Base-by-base conservation (phyloP, 92 coral and sea anemone genomes). In the Zoanthus sociatus region DNA sequence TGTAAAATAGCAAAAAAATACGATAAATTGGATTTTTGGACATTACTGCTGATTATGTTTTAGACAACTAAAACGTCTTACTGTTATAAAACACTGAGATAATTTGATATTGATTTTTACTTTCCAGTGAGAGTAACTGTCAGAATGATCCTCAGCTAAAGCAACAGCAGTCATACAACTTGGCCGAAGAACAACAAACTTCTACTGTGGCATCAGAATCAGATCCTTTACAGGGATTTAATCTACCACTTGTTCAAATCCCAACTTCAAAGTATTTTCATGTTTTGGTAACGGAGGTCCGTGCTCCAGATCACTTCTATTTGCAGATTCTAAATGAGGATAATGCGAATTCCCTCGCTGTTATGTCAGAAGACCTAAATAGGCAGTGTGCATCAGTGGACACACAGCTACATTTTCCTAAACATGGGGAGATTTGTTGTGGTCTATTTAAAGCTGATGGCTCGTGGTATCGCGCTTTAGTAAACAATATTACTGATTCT, bases 381-480 rank as follows among this genome's bases (percentile, higher is more conserved):
- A 73, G 58, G 45, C 92, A 92, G 78, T 94, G 98, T 74, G 72
- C 79, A 6, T 63, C 88, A 30, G 81, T 82, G 12, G 98, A 92
- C 50, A 71, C 51, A n/a, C 56, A 50, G 21, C 89, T 91, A 12
- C 88, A 90, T 79, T 76, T 79, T 48, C 98, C 98, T 3, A 78
- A 44, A 6, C 68, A 47, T 6, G 92, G 94, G 9, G 98, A 94
- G 76, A 78, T 94, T 2, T 94, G 98, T 33, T 89, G 93, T 32
- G 98, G 92, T 18, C 78, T 77, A 14, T 94, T 94, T 63, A 88
- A 78, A 56, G 89, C 60, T 10, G 98, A 94, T 54, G 89, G 87
- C 12, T 73, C 69, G 16, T 94, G 98, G 98, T 88, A 92, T 83
- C 92, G 98, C 16, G 98, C 94, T 14, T 90, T 82, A 6, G 98